These are phyloP conservation scores for Nannoperca obscura DNA, from an alignment of 2,797 vertebrate genomes.

Conservation along the genomic window DNA sequence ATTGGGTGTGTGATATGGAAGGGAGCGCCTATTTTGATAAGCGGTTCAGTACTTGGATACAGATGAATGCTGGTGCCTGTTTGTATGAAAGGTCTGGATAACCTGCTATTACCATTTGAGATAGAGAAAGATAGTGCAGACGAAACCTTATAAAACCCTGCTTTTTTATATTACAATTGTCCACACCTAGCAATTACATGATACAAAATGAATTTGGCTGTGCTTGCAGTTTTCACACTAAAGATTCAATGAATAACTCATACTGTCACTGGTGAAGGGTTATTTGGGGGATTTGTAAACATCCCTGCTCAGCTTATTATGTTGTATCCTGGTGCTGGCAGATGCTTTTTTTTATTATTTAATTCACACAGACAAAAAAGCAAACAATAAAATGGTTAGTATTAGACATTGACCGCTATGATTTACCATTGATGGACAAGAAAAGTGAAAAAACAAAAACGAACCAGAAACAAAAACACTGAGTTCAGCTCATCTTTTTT, in stretches of 20 bases:
- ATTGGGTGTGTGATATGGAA: conserved; percentile 71
- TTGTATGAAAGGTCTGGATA: conserved; percentile 65
- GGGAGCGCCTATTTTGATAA: conserved; percentile 63
- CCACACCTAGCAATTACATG: conserved; percentile 70
- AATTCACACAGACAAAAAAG: conserved; percentile 53
- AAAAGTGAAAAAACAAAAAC: conserved; percentile 5
- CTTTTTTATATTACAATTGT: conserved; percentile 65
- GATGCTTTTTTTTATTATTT: conserved; percentile 61
- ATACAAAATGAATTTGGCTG: conserved; percentile 66
- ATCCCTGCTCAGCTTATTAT: conserved; percentile 76
- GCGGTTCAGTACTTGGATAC: conserved; percentile 65
- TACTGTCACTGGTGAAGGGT: conserved; percentile 69
- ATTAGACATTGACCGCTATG: conserved; percentile 60
- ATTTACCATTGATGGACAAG: conserved; percentile 49
- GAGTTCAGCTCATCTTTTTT: conserved; percentile 39
- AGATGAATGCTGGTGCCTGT: conserved; percentile 57
- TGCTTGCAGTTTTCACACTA: conserved; percentile 61
- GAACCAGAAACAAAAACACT: conserved; percentile 7
- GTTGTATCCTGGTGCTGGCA: conserved; percentile 61
- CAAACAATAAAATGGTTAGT: conserved; percentile 55
- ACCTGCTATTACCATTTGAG: conserved; percentile 64
- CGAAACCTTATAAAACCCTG: conserved; percentile 47
- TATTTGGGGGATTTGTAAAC: conserved; percentile 80
- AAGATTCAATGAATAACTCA: conserved; percentile 79
- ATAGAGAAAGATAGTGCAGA: conserved; percentile 60